phyloP scores from a whole-genome alignment of 2,797 vertebrate genomes.

The Scomberomorus guttatus region DNA sequence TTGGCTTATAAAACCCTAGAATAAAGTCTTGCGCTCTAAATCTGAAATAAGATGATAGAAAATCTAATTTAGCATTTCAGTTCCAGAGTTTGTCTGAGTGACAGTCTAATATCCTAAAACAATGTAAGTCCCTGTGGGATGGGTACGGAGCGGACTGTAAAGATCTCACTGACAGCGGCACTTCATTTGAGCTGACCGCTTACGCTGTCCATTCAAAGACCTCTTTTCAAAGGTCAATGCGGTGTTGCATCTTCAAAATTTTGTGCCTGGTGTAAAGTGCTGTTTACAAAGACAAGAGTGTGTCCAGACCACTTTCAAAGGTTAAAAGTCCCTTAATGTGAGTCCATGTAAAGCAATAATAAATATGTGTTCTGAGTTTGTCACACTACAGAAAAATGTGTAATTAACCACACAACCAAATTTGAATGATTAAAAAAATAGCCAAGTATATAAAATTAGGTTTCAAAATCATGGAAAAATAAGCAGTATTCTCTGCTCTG shows the following conservation, averaged over 20 bases:
- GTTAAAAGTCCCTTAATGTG: neutral
- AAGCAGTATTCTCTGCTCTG: too few relatives aligned
- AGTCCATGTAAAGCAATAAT: too few relatives aligned
- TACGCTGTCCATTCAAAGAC: neutral
- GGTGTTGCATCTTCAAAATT: neutral
- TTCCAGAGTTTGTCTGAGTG: neutral
- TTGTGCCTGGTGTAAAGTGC: neutral
- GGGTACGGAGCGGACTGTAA: neutral
- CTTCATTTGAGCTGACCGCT: conserved; percentile 7
- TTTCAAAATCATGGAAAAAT: too few relatives aligned
- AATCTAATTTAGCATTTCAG: neutral
- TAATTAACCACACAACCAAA: too few relatives aligned
- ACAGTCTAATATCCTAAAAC: conserved; percentile 1
- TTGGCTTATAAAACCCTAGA: too few relatives aligned
- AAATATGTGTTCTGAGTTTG: too few relatives aligned
- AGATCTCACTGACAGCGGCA: conserved; percentile 15
- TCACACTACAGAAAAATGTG: too few relatives aligned
- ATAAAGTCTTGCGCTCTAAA: neutral
- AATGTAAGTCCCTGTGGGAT: neutral
- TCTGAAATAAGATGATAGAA: conserved; percentile 11
- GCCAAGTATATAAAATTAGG: too few relatives aligned
- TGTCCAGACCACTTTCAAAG: conserved; percentile 4
- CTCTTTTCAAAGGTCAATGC: neutral
- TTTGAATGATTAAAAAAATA: too few relatives aligned
- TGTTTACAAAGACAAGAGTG: neutral